These are phyloP conservation scores for Leptinotarsa tumamoca DNA, from an alignment of 2,888 invertebrate genomes.

Conservation along the genomic window DNA sequence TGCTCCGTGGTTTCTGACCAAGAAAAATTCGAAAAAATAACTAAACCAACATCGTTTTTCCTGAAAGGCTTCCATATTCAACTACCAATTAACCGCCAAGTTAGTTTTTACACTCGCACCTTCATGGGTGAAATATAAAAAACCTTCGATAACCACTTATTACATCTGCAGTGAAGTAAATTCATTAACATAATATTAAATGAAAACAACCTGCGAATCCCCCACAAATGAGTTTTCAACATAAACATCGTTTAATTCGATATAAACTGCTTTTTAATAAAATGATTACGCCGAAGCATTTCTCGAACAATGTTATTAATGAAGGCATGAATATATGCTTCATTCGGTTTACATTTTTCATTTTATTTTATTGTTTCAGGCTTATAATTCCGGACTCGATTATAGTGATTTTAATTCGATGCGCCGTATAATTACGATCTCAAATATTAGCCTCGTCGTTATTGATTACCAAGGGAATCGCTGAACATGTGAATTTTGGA, in stretches of 20 bases:
- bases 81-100: no score
- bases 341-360: conserved; percentile 8
- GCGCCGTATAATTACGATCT: conserved; percentile 32
- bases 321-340: neutral
- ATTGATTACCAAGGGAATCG: conserved; percentile 46
- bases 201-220: neutral
- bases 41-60: no score
- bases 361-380: conserved; percentile 10
- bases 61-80: no score
- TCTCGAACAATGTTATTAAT: neutral
- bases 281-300: neutral
- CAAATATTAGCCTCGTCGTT: conserved; percentile 21
- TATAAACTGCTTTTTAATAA: neutral
- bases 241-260: neutral
- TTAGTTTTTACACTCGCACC: neutral
- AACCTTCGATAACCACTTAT: neutral
- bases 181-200: neutral
- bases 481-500: conserved; percentile 20
- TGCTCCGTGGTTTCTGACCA: no score
- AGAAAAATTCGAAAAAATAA: no score
- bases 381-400: conserved; percentile 12
- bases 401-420: conserved; percentile 18
- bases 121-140: neutral
- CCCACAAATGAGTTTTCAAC: neutral
- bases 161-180: neutral